Percentiles rank a stretch among this genome's conserved stretches.
Evolutionary conservation across 2,888 invertebrate species (phyloP).

Genomic region (Cinara cedri): DNA sequence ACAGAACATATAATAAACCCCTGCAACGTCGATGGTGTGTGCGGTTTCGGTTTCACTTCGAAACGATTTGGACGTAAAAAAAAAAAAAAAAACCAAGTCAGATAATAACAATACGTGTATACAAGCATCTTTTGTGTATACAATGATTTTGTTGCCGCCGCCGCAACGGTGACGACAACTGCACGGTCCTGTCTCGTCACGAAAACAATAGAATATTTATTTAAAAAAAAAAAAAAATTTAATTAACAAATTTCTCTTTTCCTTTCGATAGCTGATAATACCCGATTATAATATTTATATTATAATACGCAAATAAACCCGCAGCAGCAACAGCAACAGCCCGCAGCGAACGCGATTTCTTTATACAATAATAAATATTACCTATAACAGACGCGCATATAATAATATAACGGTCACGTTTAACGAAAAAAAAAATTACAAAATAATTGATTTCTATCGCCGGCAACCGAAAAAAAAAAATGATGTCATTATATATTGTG

Average conservation of each 20-base stretch:
- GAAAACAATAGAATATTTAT: slow-evolving; percentile 31
- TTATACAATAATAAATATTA: not conserved
- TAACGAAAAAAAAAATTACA: slow-evolving; percentile 7
- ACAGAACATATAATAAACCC: not conserved
- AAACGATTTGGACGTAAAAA: not conserved
- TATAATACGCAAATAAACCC: slow-evolving; percentile 16
- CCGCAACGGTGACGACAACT: not conserved
- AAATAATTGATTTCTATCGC: slow-evolving; percentile 17
- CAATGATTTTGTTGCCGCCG: not conserved
- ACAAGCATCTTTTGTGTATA: not conserved
- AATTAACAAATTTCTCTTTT: slow-evolving; percentile 50
- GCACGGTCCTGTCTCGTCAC: not conserved
- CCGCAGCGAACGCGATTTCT: not conserved
- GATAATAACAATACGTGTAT: no score
- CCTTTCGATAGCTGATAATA: not conserved
- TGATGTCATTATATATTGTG: slow-evolving; percentile 25
- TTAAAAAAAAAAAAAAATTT: slow-evolving; percentile 13
- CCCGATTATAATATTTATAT: not conserved
- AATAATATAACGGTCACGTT: slow-evolving; percentile 10
- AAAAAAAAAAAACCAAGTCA: not conserved
- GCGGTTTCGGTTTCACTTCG: slow-evolving; percentile 9
- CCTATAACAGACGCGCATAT: not conserved
- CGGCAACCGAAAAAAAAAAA: not conserved
- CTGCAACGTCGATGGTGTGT: not conserved
- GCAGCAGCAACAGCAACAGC: not conserved